Evolutionary conservation across 1,140 invertebrate genomes (phyloP).

Genomic region (Pogonognathellus flavescens): DNA sequence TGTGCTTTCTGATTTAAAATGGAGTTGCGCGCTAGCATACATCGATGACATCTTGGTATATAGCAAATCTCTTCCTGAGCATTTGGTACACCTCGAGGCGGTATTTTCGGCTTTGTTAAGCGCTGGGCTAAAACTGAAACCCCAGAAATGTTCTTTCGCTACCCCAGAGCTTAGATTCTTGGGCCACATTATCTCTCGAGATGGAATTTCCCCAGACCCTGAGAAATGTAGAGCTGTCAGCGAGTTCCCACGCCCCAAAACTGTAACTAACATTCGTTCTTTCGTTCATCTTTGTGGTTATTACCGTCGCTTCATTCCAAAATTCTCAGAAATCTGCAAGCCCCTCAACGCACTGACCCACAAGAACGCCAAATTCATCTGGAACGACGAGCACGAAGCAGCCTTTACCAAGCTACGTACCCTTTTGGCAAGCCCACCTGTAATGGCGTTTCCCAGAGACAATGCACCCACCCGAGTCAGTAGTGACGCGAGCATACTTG

Average conservation of each 20-base stretch:
- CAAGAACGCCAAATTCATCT: slow-evolving; percentile 20
- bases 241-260: slow-evolving; percentile 36
- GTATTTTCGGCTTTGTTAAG: slow-evolving; percentile 66
- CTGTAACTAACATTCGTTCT: slow-evolving; percentile 25
- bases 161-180: slow-evolving; percentile 68
- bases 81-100: slow-evolving; percentile 68
- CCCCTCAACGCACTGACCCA: slow-evolving; percentile 65
- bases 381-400: slow-evolving; percentile 18
- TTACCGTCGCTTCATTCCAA: slow-evolving; percentile 42
- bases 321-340: background rate
- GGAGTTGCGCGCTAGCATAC: slow-evolving; percentile 64
- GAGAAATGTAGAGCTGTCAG: no score
- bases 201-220: no score
- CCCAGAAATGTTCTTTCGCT: slow-evolving; percentile 69
- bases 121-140: slow-evolving; percentile 68
- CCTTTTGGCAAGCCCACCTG: background rate
- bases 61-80: slow-evolving; percentile 68
- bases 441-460: slow-evolving; percentile 55
- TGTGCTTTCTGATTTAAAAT: slow-evolving; percentile 67
- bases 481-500: slow-evolving; percentile 4
- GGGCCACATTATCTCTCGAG: no score
- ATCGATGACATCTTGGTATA: slow-evolving; percentile 69
- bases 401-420: slow-evolving; percentile 51
- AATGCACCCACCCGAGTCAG: background rate
- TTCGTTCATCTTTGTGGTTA: slow-evolving; percentile 48